phyloP scores from a whole-genome alignment of 2,113 vertebrate species.

The Beaufortia kweichowensis region DNA sequence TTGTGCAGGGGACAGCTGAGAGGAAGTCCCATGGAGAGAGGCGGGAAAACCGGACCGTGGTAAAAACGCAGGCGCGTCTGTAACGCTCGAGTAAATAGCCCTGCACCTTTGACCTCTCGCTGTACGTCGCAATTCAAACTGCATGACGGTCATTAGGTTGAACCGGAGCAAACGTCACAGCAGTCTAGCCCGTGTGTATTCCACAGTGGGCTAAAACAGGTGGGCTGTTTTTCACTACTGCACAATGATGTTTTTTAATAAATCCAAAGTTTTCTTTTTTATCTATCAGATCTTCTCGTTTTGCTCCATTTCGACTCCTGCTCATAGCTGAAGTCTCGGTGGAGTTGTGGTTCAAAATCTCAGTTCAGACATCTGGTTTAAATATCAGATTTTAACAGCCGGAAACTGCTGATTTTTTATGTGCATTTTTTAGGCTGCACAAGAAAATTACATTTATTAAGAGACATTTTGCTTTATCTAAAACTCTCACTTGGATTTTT shows the following conservation, averaged over 20 bases:
- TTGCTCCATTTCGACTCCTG: slow-evolving; percentile 27
- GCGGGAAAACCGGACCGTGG: slow-evolving; percentile 57
- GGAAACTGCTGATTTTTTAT: slow-evolving; percentile 70
- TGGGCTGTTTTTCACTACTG: background rate
- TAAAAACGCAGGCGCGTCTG: slow-evolving; percentile 48
- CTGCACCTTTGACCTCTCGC: slow-evolving; percentile 65
- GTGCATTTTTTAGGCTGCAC: slow-evolving; percentile 63
- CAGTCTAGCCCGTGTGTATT: background rate
- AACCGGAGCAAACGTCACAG: background rate
- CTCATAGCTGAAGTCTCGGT: slow-evolving; percentile 23
- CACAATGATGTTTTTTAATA: background rate
- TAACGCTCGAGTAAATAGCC: slow-evolving; percentile 57
- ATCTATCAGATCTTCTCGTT: background rate
- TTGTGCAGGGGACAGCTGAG: slow-evolving; percentile 78
- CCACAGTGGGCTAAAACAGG: slow-evolving; percentile 31
- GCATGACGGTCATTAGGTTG: background rate
- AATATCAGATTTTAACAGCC: slow-evolving; percentile 71
- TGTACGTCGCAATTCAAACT: slow-evolving; percentile 33
- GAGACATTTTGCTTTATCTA: slow-evolving; percentile 53
- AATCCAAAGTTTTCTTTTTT: slow-evolving; percentile 25
- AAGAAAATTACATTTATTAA: slow-evolving; percentile 66
- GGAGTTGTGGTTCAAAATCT: slow-evolving; percentile 16
- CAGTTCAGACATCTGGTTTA: slow-evolving; percentile 72
- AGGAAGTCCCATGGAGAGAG: slow-evolving; percentile 78
- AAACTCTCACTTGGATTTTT: slow-evolving; percentile 28